These are phyloP conservation scores for Bombus difficillimus DNA, from an alignment of 1,140 invertebrate species.

Conservation along the genomic window DNA sequence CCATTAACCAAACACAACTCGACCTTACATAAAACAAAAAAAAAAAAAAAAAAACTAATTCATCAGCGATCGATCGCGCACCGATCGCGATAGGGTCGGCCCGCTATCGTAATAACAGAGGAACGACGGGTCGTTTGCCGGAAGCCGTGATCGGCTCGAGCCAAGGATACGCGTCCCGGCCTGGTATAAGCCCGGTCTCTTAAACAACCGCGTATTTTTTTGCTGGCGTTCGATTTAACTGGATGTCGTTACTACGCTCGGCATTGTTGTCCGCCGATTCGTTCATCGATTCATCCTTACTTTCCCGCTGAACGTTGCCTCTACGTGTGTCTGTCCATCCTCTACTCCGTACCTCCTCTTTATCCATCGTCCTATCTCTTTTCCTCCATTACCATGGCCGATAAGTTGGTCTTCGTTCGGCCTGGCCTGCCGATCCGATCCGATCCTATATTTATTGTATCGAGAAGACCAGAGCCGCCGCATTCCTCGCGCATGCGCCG, in stretches of 20 bases:
- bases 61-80: background rate
- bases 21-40: background rate
- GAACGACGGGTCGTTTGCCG: conserved; percentile 33
- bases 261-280: conserved; percentile 76
- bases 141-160: conserved; percentile 26
- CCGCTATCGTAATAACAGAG: conserved; percentile 21
- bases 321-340: conserved; percentile 39
- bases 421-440: conserved; percentile 45
- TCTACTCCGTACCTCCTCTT: conserved; percentile 28
- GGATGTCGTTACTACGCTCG: conserved; percentile 78
- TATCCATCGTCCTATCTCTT: conserved; percentile 43
- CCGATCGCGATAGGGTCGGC: background rate
- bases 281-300: conserved; percentile 71
- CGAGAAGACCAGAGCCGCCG: conserved; percentile 73
- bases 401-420: background rate
- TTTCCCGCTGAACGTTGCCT: conserved; percentile 40
- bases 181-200: conserved; percentile 48
- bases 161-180: conserved; percentile 23
- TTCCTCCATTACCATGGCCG: conserved; percentile 29
- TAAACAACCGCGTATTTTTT: conserved; percentile 72
- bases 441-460: conserved; percentile 81
- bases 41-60: background rate
- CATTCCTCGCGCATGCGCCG: conserved; percentile 80
- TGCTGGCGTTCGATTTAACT: conserved; percentile 75
- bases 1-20: too few relatives aligned